These are phyloP conservation scores for Spatula clypeata DNA, from an alignment of 2,797 vertebrate species.

Conservation along the genomic window DNA sequence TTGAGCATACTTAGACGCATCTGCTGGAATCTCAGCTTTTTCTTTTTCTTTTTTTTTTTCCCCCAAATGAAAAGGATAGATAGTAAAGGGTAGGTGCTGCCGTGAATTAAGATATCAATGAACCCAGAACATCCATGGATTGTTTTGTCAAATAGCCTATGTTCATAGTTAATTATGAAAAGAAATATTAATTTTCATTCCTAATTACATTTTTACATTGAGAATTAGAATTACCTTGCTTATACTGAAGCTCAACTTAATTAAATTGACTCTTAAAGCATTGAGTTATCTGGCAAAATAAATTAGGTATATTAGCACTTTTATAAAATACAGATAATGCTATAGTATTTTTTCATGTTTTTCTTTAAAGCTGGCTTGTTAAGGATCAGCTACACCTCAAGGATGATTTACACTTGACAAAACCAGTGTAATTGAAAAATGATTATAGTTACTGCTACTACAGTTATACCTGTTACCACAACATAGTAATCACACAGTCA, in stretches of 20 bases:
- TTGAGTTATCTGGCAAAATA: constrained; percentile 1
- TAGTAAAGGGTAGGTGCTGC: background rate
- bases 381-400: background rate
- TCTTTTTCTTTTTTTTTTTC: background rate
- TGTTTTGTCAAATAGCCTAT: background rate
- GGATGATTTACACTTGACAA: background rate
- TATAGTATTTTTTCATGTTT: background rate
- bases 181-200: constrained; percentile 11
- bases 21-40: background rate
- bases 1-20: background rate
- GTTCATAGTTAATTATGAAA: background rate
- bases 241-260: background rate
- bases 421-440: background rate
- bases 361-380: background rate
- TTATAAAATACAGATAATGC: background rate
- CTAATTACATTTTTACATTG: background rate
- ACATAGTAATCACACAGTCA: background rate
- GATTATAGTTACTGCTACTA: background rate
- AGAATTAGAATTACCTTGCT: constrained; percentile 9
- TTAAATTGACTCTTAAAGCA: background rate
- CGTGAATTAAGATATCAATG: background rate
- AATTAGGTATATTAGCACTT: background rate
- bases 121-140: background rate
- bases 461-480: background rate
- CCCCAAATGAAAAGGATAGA: background rate